Evolutionary conservation across 2,113 vertebrate genomes (phyloP), one percentile per base, ranked within the genome.

Genomic region (Paraplagusia blochii): DNA sequence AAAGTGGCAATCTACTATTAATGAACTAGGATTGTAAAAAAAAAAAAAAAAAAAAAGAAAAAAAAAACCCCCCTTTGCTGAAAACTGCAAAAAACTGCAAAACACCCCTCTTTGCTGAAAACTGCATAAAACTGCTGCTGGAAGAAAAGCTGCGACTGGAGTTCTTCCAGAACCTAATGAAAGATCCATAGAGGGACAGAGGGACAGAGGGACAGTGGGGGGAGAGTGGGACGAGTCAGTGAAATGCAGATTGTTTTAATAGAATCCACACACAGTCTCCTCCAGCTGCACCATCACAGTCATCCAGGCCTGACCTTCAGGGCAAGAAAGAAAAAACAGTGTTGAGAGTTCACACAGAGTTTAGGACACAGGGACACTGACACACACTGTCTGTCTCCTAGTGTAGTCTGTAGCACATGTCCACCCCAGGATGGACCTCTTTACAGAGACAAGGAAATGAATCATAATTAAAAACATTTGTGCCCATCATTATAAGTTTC

Each of bases 1-100:
- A 90, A 89, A 89, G 85, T 87, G 86, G 88, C 88, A 89, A 88
- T 90, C 84, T 87, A 86, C 88, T 87, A 86, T 90, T 90, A 91
- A 91, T 90, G 87, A 90, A 90, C 84, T 86, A 76, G 74, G 79
- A 88, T 85, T 87, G 76, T 83, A 35, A 77, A 61, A 77, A 80
- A 74, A 77, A 87, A 78, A 73, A 77, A 86, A n/a, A n/a, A n/a
- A n/a, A n/a, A n/a, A n/a, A n/a, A n/a, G n/a, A n/a, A n/a, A n/a
- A n/a, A n/a, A n/a, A 46, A 76, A 59, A 80, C 79, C 69, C 83
- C 48, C 67, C 74, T 88, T 87, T 88, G 83, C 87, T 89, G 84
- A 87, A 89, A 90, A 82, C 46, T 15, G 73, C 77, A 85, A 75
- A 84, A 87, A 89, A 90, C 75, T 87, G 86, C 86, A n/a, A n/a